Conservation (phyloP, 2,113 vertebrate genomes). For the Pelodiscus sinensis region DNA sequence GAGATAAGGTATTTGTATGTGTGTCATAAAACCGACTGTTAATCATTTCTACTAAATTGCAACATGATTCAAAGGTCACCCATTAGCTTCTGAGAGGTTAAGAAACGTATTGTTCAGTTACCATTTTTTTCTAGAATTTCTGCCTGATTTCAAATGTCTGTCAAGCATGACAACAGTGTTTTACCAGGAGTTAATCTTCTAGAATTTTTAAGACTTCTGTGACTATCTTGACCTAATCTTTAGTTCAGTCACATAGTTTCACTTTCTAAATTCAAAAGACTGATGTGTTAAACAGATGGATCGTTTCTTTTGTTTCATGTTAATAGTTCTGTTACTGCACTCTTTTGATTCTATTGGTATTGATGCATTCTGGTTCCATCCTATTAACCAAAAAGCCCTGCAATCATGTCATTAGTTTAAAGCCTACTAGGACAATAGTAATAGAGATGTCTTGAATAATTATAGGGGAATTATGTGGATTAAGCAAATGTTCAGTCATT, state of each 20-base stretch:
- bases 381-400: neutral
- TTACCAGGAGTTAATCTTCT: constrained; percentile 20
- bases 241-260: constrained; percentile 45
- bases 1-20: neutral
- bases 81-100: neutral
- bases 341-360: neutral
- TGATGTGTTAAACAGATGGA: neutral
- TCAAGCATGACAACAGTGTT: constrained; percentile 38
- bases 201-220: constrained; percentile 18
- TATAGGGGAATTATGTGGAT: neutral
- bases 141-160: constrained; percentile 25
- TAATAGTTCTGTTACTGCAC: neutral
- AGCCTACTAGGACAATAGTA: neutral
- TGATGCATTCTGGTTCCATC: neutral
- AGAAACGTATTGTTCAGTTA: neutral
- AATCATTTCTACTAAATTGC: constrained; percentile 48
- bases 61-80: constrained; percentile 16
- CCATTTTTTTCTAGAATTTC: constrained; percentile 45
- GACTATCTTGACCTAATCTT: constrained; percentile 25
- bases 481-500: neutral
- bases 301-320: neutral
- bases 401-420: neutral
- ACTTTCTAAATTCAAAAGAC: neutral
- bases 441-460: neutral
- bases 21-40: neutral